phyloP scores from a whole-genome alignment of 2,888 invertebrate species.

The Macrosoma leucophasiata region DNA sequence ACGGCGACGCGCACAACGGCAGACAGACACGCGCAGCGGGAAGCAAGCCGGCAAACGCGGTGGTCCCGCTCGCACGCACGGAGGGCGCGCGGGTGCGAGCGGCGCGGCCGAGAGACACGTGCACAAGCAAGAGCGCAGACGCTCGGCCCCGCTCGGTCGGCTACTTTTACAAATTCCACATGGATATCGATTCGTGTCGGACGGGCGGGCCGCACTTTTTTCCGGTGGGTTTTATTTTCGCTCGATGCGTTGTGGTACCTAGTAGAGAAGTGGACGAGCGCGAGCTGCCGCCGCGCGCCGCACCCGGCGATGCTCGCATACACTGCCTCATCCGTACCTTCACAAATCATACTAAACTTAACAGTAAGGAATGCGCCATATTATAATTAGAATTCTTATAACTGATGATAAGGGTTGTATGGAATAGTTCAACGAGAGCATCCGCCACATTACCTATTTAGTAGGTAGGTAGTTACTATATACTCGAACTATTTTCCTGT shows the following conservation, averaged over 20 bases:
- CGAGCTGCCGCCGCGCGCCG: background rate
- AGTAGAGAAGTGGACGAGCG: background rate
- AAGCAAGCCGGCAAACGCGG: slow-evolving; percentile 45
- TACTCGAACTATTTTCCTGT: no score
- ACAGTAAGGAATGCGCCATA: no score
- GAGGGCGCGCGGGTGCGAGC: slow-evolving; percentile 23
- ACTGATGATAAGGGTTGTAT: no score
- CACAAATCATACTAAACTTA: no score
- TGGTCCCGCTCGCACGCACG: slow-evolving; percentile 41
- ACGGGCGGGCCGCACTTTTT: slow-evolving; percentile 22
- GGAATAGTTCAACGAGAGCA: no score
- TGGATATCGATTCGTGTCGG: slow-evolving; percentile 44
- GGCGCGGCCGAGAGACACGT: slow-evolving; percentile 39
- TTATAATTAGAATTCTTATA: no score
- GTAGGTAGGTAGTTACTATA: no score
- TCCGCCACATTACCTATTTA: no score
- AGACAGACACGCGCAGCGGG: slow-evolving; percentile 63
- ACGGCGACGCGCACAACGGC: slow-evolving; percentile 55
- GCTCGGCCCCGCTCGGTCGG: slow-evolving; percentile 34
- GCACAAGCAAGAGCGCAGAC: slow-evolving; percentile 65
- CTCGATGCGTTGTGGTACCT: background rate
- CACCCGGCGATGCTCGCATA: no score
- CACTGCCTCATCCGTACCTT: no score
- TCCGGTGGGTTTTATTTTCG: slow-evolving; percentile 15
- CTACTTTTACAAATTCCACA: slow-evolving; percentile 44